A percentile compares a stretch with the other conserved stretches of the same genome.
Conservation (phyloP, 1,140 invertebrate species). For the Holotrichia oblita region DNA sequence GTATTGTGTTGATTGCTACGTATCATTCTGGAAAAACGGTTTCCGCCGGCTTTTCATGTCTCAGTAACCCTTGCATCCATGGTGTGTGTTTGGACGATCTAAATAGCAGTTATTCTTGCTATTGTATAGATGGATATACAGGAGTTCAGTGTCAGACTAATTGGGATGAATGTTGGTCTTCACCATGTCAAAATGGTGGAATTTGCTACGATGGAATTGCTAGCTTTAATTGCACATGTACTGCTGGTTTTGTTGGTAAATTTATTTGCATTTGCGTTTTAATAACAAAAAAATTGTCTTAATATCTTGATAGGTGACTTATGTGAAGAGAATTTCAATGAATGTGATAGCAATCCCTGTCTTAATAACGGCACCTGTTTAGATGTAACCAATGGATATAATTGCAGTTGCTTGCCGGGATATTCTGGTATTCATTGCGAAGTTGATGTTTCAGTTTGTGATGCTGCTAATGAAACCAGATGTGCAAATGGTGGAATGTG, state of each 20-base stretch:
- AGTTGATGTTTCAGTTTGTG: constrained; percentile 83
- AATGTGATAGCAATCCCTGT: constrained; percentile 86
- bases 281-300: not conserved
- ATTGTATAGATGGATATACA: constrained; percentile 89
- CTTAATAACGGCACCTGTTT: constrained; percentile 85
- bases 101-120: constrained; percentile 85
- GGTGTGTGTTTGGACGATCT: constrained; percentile 86
- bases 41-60: constrained; percentile 70
- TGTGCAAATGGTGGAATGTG: constrained; percentile 85
- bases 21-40: not conserved
- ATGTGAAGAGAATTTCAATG: constrained; percentile 83
- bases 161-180: constrained; percentile 93
- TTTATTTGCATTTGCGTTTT: constrained; percentile 1
- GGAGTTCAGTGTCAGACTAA: constrained; percentile 89
- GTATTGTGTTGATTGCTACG: not conserved
- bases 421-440: constrained; percentile 84
- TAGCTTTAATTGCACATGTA: constrained; percentile 85
- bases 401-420: constrained; percentile 82
- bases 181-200: constrained; percentile 86
- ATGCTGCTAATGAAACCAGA: constrained; percentile 73
- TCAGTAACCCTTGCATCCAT: constrained; percentile 84
- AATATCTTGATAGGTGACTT: constrained; percentile 68
- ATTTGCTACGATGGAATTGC: constrained; percentile 86
- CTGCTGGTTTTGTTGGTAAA: constrained; percentile 85
- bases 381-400: constrained; percentile 81